Evolutionary conservation across 2,113 vertebrate species (phyloP).

Genomic region (Salvelinus fontinalis): DNA sequence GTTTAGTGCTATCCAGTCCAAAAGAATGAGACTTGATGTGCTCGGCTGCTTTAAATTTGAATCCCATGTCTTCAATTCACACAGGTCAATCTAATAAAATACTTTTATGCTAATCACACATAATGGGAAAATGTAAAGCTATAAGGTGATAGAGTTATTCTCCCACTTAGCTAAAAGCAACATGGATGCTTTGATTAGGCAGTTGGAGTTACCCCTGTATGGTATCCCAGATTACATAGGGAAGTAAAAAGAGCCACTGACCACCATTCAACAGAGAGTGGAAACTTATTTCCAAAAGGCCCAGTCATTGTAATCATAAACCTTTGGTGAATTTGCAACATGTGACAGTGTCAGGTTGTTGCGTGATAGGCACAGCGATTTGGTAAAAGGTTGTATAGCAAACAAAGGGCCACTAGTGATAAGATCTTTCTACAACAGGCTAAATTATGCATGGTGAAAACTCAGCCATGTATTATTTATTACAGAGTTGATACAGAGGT

Average conservation of each 20-base stretch:
- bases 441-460: constrained; percentile 75
- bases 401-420: constrained; percentile 64
- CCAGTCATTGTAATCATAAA: constrained; percentile 71
- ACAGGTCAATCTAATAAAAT: constrained; percentile 22
- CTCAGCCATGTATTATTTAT: constrained; percentile 68
- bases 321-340: constrained; percentile 66
- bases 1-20: neutral
- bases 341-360: constrained; percentile 73
- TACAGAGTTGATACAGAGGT: constrained; percentile 30
- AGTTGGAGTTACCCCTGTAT: constrained; percentile 41
- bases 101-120: constrained; percentile 32
- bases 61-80: neutral
- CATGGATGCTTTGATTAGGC: constrained; percentile 56
- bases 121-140: constrained; percentile 32
- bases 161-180: constrained; percentile 52
- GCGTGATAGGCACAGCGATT: constrained; percentile 70
- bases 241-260: constrained; percentile 23
- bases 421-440: constrained; percentile 65
- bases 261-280: constrained; percentile 59
- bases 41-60: neutral
- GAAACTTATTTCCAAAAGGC: constrained; percentile 59
- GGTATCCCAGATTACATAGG: constrained; percentile 17
- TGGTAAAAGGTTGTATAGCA: constrained; percentile 73
- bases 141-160: constrained; percentile 58
- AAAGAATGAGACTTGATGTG: neutral